These are phyloP conservation scores for Nasonia oneida DNA, from an alignment of 2,888 invertebrate genomes.

Conservation along the genomic window DNA sequence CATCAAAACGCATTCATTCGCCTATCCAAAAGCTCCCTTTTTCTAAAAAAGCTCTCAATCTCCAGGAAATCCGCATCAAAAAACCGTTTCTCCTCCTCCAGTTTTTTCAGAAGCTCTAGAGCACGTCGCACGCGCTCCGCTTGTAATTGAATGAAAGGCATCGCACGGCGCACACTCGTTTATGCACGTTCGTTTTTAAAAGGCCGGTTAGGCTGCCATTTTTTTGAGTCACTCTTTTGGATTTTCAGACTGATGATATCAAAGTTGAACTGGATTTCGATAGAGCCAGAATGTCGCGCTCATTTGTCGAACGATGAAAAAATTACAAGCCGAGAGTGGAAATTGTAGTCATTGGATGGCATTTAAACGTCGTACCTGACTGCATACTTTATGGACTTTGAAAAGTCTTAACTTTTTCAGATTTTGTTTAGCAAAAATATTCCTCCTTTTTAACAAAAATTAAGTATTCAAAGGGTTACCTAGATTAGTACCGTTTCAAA, in stretches of 20 bases:
- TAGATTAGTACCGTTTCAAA: too few relatives aligned
- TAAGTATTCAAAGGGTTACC: too few relatives aligned
- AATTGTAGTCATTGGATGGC: not conserved
- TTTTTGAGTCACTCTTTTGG: slow-evolving; percentile 1
- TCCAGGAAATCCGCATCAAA: not conserved
- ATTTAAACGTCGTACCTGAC: not conserved
- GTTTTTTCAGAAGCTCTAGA: not conserved
- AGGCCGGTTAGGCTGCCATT: slow-evolving; percentile 1
- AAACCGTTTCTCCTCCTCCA: not conserved
- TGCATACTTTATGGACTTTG: not conserved
- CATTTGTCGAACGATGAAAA: not conserved
- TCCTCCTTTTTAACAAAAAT: too few relatives aligned
- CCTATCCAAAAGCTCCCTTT: not conserved
- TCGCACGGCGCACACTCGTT: not conserved
- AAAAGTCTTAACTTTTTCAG: not conserved
- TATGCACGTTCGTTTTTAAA: slow-evolving; percentile 25
- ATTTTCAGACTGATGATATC: slow-evolving; percentile 7
- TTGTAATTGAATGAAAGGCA: slow-evolving; percentile 36
- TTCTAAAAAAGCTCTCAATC: not conserved
- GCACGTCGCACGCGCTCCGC: not conserved
- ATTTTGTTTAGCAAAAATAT: too few relatives aligned
- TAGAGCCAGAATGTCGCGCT: not conserved
- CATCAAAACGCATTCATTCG: not conserved
- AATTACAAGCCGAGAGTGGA: not conserved
- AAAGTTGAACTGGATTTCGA: slow-evolving; percentile 1